Evolutionary conservation across 1,140 invertebrate genomes (phyloP), one percentile per base, ranked within the genome.

Genomic region (Dendrolimus kikuchii): DNA sequence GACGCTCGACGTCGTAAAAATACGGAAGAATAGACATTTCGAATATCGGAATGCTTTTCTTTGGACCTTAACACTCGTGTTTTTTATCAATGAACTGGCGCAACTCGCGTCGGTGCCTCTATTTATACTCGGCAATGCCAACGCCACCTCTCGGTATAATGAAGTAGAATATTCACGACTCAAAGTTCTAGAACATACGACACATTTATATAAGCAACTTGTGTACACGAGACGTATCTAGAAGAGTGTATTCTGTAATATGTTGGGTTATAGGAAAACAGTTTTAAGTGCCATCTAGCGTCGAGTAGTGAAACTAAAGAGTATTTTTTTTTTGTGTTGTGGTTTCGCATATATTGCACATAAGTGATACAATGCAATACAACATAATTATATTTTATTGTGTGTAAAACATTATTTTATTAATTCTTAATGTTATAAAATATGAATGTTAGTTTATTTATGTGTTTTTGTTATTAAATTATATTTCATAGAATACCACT

Each of bases 21-120:
- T 68, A 68, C 7, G 79, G 79, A 48, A 78, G 53, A 40, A 85
- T 50, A 5, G 81, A 72, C 81, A 85, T 82, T 66, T 74, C 74
- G 6, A 7, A 7, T 38, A 38, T 46, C 51, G 10, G 48, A 10
- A 23, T 38, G 39, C 57, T 56, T 36, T 41, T 7, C 38, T 48
- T 61, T 41, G 23, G 3, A 23, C 23, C 23, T 23, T 23, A 23
- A 23, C 23, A 23, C 23, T 23, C 23, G 23, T 23, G 23, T 23
- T 23, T 23, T 23, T 3, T 23, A 3, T 23, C 23, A 23, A 23
- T 23, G 23, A 23, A 23, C 23, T 23, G 23, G 3, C 23, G 3
- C 1, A 23, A 23, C 23, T 23, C 23, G 23, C 23, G 23, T 23
- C 51, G 48, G 39, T 39, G 49, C 7, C 41, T 8, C 10, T 70